Evolutionary conservation across 1,140 invertebrate species (phyloP), one percentile per base, ranked within the genome.

Genomic region (Anoplolepis gracilipes): DNA sequence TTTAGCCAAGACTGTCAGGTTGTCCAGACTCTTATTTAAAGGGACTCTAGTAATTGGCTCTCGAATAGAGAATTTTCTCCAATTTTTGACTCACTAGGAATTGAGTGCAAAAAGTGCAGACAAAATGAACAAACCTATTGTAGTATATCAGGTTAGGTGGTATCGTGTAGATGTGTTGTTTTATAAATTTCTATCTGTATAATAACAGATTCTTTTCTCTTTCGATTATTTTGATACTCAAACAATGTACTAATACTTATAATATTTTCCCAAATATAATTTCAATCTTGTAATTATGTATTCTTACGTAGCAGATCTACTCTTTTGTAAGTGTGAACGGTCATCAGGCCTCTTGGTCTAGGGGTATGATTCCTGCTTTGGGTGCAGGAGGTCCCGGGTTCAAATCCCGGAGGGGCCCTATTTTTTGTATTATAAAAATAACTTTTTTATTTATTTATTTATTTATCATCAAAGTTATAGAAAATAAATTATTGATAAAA

Each of bases 381-480:
- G 96, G 96, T 96, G 96, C 96, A 96, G 95, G 96, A 96, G 96
- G 96, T 96, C 96, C 96, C 96, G 96, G 96, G 96, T 96, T 96
- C 96, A 96, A 96, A 96, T 96, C 96, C 96, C 96, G 95, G 95
- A 96, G 94, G 95, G 95, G 95, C 96, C 95, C 95, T 42, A 28
- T 93, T 94, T 92, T 95, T 93, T 91, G 86, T 30, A n/a, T 8
- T 16, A 8, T 42, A 42, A 42, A 49, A 19, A 19, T 19, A 49
- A 70, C 19, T 49, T 25, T 16, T 49, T 19, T 19, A 65, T 49
- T 25, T 16, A 65, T 36, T 65, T 53, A 30, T 64, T 8, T 49
- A 25, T 8, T 69, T 0, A 7, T n/a, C 11, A 22, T 1, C 6
- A 39, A 10, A 28, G 2, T 16, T 49, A 16, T 75, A 13, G 0